Conservation (phyloP, 2,113 vertebrate genomes). For the Brienomyrus brachyistius region DNA sequence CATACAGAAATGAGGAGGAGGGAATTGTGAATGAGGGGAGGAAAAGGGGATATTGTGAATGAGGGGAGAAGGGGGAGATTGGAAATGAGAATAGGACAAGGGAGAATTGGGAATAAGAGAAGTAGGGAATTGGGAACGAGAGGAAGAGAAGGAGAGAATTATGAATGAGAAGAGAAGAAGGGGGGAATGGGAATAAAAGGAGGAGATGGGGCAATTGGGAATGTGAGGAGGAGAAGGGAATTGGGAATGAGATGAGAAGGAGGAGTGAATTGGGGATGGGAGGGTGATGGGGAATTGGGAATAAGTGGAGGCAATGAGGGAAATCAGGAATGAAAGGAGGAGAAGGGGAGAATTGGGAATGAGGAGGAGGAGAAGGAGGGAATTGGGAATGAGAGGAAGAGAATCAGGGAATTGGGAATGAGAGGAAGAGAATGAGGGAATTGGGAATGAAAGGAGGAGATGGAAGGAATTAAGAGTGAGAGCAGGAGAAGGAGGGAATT, state of each 20-base stretch:
- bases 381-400: too few species aligned
- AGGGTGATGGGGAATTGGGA: too few species aligned
- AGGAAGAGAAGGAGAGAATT: too few species aligned
- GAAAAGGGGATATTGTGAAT: slow-evolving; percentile 30
- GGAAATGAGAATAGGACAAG: neutral
- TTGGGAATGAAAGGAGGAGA: too few species aligned
- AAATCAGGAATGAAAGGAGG: too few species aligned
- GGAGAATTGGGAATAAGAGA: neutral
- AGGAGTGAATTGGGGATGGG: neutral
- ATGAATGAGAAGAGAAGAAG: too few species aligned
- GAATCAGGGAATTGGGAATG: neutral
- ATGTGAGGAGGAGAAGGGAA: neutral
- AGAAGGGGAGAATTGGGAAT: too few species aligned
- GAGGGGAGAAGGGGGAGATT: neutral
- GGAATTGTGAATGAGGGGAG: neutral
- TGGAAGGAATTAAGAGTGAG: too few species aligned
- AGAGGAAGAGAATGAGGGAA: neutral
- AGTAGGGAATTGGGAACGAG: neutral
- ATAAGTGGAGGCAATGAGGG: too few species aligned
- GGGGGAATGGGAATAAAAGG: too few species aligned
- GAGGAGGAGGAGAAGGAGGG: neutral
- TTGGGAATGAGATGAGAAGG: neutral
- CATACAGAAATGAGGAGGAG: neutral
- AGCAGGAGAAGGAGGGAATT: too few species aligned
- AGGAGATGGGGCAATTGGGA: neutral